Evolutionary conservation across 2,113 vertebrate genomes (phyloP).

Genomic region (Tangachromis dhanisi): DNA sequence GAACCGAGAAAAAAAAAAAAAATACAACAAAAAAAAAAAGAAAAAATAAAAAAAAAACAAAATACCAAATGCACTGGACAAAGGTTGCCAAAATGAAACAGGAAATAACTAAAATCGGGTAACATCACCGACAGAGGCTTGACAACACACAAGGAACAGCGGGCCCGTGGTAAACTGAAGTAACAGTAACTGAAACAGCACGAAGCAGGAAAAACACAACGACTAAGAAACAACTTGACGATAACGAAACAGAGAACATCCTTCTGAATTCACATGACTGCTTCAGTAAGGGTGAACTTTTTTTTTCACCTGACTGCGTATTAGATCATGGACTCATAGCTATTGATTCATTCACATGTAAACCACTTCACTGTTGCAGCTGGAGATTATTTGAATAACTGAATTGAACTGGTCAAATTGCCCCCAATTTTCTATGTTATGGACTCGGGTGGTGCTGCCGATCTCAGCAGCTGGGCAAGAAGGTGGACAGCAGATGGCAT

Average conservation of each 20-base stretch:
- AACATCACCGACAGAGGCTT: accelerated
- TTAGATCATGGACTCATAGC: background rate
- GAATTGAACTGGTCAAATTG: background rate
- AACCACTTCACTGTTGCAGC: background rate
- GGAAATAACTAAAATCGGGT: background rate
- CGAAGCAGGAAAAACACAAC: background rate
- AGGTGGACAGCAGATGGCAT: background rate
- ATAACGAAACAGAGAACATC: background rate
- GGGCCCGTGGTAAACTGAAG: background rate
- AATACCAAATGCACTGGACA: background rate
- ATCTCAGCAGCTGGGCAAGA: background rate
- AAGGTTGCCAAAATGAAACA: background rate
- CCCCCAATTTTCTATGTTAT: background rate
- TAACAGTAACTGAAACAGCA: background rate
- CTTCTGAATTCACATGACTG: background rate
- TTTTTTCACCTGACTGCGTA: accelerated
- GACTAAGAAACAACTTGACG: accelerated
- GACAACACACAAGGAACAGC: background rate
- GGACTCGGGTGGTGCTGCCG: accelerated
- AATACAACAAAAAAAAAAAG: background rate
- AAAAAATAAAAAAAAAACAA: too few relatives aligned
- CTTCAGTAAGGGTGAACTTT: accelerated
- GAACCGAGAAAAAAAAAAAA: too few relatives aligned
- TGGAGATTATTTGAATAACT: background rate
- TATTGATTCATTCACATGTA: background rate